These are phyloP conservation scores for Drosophila mettleri DNA, from an alignment of 2,888 invertebrate species.

Conservation along the genomic window DNA sequence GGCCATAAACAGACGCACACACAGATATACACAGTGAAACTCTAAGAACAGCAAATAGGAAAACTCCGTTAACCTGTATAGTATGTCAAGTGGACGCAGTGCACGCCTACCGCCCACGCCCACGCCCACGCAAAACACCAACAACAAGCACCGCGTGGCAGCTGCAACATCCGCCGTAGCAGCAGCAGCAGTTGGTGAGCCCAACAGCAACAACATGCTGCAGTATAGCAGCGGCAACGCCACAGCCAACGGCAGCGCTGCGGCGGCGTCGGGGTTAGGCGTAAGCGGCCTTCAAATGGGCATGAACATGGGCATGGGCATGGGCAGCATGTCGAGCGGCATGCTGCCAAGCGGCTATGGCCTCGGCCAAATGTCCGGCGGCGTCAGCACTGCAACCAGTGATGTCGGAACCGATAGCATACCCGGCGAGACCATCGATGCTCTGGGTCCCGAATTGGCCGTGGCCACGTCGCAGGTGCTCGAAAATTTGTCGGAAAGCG, in stretches of 20 bases:
- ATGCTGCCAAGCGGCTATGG: conserved; percentile 37
- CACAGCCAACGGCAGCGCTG: conserved; percentile 40
- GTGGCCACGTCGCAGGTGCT: conserved; percentile 84
- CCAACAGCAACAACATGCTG: conserved; percentile 78
- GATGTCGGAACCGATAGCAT: conserved; percentile 73
- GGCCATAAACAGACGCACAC: conserved; percentile 5
- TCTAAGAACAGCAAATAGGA: conserved; percentile 22
- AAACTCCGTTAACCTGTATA: conserved; percentile 49
- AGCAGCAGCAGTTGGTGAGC: conserved; percentile 56
- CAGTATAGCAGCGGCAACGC: conserved; percentile 57
- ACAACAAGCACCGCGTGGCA: conserved; percentile 66
- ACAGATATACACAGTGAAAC: not conserved
- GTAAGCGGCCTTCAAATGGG: conserved; percentile 55
- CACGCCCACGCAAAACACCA: conserved; percentile 80
- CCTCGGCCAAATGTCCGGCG: conserved; percentile 40
- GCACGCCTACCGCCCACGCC: conserved; percentile 84
- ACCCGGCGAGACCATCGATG: conserved; percentile 81
- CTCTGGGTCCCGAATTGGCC: conserved; percentile 82
- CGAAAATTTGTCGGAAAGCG: conserved; percentile 84
- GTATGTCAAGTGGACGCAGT: conserved; percentile 85
- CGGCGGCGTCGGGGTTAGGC: conserved; percentile 34
- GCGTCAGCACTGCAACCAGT: conserved; percentile 51
- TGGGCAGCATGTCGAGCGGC: conserved; percentile 34
- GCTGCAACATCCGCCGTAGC: conserved; percentile 56
- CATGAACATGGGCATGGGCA: conserved; percentile 40